Percentiles rank a stretch among this genome's conserved stretches.
These are phyloP conservation scores for Engraulis encrasicolus DNA, from an alignment of 2,113 vertebrate genomes.

Conservation along the genomic window DNA sequence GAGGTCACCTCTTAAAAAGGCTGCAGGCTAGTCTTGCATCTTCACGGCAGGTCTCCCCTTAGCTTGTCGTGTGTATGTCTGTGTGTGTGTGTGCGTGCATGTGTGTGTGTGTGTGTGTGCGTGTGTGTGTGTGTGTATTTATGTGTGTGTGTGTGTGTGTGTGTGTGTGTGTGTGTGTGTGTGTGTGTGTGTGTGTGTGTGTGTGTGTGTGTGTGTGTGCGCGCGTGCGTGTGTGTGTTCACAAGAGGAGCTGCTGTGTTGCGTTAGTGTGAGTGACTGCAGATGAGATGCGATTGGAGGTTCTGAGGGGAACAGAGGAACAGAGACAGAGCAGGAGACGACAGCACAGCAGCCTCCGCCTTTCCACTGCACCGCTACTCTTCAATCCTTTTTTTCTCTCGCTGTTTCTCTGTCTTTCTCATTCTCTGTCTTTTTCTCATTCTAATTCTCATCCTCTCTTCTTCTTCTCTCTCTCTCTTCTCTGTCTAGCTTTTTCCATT, in stretches of 20 bases:
- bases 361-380: neutral
- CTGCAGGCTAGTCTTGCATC: neutral
- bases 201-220: neutral
- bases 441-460: neutral
- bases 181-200: neutral
- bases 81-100: neutral
- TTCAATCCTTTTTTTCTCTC: neutral
- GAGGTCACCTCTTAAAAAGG: neutral
- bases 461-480: neutral
- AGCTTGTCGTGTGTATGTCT: neutral
- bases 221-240: neutral
- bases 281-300: neutral
- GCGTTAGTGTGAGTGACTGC: too few species aligned
- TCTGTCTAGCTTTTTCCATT: constrained; percentile 13
- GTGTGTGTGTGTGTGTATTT: constrained; percentile 6
- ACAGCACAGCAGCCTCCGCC: neutral
- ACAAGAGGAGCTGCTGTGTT: too few species aligned
- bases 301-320: constrained; percentile 31
- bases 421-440: neutral
- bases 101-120: neutral
- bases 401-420: neutral
- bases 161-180: neutral
- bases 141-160: neutral
- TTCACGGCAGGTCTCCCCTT: neutral
- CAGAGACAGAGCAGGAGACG: neutral